Conservation (phyloP, 2,113 vertebrate genomes). For the Forbesichthys papilliferus region DNA sequence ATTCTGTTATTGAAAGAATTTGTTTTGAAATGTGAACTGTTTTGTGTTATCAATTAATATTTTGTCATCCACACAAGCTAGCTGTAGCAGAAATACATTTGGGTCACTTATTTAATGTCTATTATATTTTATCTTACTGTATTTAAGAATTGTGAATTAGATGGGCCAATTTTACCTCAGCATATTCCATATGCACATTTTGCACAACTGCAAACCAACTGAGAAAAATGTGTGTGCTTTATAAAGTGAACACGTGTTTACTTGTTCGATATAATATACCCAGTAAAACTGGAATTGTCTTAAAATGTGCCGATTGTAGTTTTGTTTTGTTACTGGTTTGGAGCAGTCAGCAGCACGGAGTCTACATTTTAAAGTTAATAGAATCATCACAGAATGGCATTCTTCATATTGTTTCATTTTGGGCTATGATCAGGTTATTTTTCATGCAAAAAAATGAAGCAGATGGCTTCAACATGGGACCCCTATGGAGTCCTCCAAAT, state of each 20-base stretch:
- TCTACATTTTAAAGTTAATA: no score
- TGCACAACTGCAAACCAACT: conserved; percentile 15
- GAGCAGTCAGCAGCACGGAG: background rate
- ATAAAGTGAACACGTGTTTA: background rate
- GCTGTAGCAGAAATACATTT: conserved; percentile 41
- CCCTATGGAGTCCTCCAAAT: no score
- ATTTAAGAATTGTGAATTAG: no score
- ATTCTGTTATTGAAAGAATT: background rate
- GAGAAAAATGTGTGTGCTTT: background rate
- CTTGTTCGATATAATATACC: background rate
- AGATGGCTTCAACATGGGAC: no score
- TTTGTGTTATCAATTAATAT: background rate
- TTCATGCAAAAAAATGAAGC: no score
- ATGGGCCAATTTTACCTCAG: no score
- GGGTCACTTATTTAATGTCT: no score
- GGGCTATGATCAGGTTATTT: no score
- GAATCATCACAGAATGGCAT: no score
- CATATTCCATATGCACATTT: conserved; percentile 23
- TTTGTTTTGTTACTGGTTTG: conserved; percentile 4
- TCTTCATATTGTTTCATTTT: no score
- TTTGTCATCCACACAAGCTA: conserved; percentile 40
- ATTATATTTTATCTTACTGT: no score
- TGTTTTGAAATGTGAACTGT: background rate
- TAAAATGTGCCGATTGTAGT: conserved; percentile 19
- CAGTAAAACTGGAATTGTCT: background rate